Evolutionary conservation across 1,140 invertebrate genomes (phyloP), one percentile per base, ranked within the genome.

Genomic region (Euura saliciscinereae): DNA sequence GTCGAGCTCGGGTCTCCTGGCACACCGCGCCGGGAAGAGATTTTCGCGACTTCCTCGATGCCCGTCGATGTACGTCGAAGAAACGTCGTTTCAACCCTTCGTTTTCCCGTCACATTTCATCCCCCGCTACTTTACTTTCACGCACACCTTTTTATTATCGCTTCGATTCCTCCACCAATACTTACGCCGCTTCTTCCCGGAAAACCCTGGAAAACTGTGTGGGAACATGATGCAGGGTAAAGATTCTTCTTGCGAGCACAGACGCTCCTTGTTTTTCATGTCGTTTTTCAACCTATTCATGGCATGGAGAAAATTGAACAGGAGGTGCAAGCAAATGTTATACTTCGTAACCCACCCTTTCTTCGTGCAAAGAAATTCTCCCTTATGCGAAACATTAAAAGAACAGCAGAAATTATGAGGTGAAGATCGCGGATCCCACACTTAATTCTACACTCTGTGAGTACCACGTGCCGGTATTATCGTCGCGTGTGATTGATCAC

Each of bases 341-440:
- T 28, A 28, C 28, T 28, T 0, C 28, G 0, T 28, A 28, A 28
- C 28, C 28, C 0, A 28, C 28, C 28, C 28, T 28, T 28, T 28
- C 28, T 28, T 28, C 28, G 1, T 28, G 28, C 28, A 28, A 28
- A 45, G 44, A 73, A n/a, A n/a, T n/a, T n/a, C n/a, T n/a, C n/a
- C n/a, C n/a, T n/a, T n/a, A n/a, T n/a, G n/a, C n/a, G n/a, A n/a
- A n/a, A n/a, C n/a, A n/a, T n/a, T n/a, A n/a, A 70, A 69, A 70
- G 45, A 43, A 72, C 68, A 2, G n/a, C 70, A 69, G 42, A 78
- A 74, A 74, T 75, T 74, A 76, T 69, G 76, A 73, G 67, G 67
- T 73, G 71, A 78, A 76, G 78, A 74, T 28, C 28, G 28, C 28
- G 28, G 28, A 28, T 28, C 1, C 28, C 1, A 28, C 28, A 28